Percentiles rank a stretch among this genome's conserved stretches.
phyloP scores from a whole-genome alignment of 2,888 invertebrate genomes.

The Coleophora flavipennella region DNA sequence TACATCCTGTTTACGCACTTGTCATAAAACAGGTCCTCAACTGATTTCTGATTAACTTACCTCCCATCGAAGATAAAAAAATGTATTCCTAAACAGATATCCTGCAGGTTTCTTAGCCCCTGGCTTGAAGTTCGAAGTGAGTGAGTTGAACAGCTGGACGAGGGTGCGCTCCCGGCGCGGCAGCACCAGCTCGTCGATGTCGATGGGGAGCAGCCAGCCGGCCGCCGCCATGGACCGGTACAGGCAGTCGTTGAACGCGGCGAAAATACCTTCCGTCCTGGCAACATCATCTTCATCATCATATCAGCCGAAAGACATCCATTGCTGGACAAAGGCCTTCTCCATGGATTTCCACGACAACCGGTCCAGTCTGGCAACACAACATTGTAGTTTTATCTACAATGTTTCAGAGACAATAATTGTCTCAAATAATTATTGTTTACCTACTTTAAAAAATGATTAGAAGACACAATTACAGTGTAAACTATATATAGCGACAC shows the following conservation, averaged over 20 bases:
- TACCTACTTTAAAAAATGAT: too few relatives aligned
- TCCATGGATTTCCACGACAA: too few relatives aligned
- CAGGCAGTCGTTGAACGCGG: slow-evolving; percentile 93
- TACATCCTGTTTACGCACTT: too few relatives aligned
- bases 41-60: slow-evolving; percentile 32
- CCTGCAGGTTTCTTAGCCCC: slow-evolving; percentile 82
- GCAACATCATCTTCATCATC: slow-evolving; percentile 19
- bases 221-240: slow-evolving; percentile 91
- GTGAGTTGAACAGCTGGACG: slow-evolving; percentile 75
- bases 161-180: slow-evolving; percentile 85
- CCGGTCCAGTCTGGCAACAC: too few relatives aligned
- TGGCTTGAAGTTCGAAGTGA: slow-evolving; percentile 53
- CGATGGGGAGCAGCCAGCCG: slow-evolving; percentile 87
- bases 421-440: too few relatives aligned
- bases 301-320: too few relatives aligned
- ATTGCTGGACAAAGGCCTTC: too few relatives aligned
- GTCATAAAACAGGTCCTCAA: too few relatives aligned
- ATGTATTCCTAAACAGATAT: slow-evolving; percentile 87
- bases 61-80: slow-evolving; percentile 63
- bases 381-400: too few relatives aligned
- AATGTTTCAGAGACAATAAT: too few relatives aligned
- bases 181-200: slow-evolving; percentile 91
- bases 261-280: slow-evolving; percentile 92
- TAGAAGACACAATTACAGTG: too few relatives aligned
- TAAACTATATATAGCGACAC: too few relatives aligned